Percentiles rank a stretch among this genome's conserved stretches.
phyloP scores from a whole-genome alignment of 2,888 invertebrate genomes.

The Pantelozetes paolii region DNA sequence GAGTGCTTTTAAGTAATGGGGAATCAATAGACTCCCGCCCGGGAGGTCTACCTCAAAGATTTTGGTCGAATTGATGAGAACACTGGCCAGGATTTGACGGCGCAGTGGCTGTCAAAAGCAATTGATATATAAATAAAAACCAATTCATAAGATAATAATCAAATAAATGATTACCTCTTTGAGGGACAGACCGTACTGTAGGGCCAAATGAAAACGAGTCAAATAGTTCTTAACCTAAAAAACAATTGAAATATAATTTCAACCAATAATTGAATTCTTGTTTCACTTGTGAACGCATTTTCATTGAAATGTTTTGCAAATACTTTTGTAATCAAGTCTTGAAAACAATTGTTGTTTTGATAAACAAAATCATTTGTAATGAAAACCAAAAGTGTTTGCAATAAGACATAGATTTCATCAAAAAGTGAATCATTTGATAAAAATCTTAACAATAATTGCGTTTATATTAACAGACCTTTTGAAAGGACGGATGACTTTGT shows the following conservation, averaged over 20 bases:
- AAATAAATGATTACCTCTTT: conserved; percentile 45
- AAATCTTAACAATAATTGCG: too few relatives aligned
- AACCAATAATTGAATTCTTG: background rate
- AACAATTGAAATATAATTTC: background rate
- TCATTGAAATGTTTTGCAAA: too few relatives aligned
- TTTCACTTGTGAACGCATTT: too few relatives aligned
- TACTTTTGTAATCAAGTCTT: too few relatives aligned
- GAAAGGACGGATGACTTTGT: conserved; percentile 39
- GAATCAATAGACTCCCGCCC: conserved; percentile 84
- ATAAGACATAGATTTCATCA: too few relatives aligned
- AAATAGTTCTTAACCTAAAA: conserved; percentile 38
- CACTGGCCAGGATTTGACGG: conserved; percentile 71
- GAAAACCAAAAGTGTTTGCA: too few relatives aligned
- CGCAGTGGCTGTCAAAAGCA: background rate
- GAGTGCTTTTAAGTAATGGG: conserved; percentile 79
- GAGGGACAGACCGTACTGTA: conserved; percentile 71
- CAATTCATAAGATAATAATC: too few relatives aligned
- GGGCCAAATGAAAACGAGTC: conserved; percentile 58
- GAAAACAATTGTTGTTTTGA: too few relatives aligned
- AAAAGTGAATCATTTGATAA: too few relatives aligned
- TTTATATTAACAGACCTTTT: conserved; percentile 39
- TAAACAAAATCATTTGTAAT: too few relatives aligned
- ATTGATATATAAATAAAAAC: conserved; percentile 43
- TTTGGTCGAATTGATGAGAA: conserved; percentile 78
- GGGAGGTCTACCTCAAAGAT: conserved; percentile 86